Evolutionary conservation across 53 echinoderm and acorn worm species (phyloP), one percentile per base, ranked within the genome.

Genomic region (Zoroaster sp.): DNA sequence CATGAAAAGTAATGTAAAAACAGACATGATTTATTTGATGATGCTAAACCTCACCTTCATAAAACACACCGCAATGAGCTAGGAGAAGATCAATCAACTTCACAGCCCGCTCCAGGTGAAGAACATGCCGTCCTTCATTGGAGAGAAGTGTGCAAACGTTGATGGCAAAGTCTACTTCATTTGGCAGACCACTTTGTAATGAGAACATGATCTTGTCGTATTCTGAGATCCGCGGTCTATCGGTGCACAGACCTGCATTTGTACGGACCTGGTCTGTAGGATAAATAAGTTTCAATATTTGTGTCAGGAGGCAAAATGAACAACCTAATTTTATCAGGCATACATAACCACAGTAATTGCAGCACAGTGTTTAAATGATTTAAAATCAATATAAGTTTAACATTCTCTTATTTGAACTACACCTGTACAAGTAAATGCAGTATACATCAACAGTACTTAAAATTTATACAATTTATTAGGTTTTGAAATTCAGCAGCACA

Each of bases 101-200:
- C 5, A 94, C 92, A 1, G 91, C 95, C 35, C 90, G 91, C 77
- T 92, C 93, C 17, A 99, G 88, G 87, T 96, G 99, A 15, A 99
- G 91, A 40, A 99, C 94, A 44, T 99, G 99, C 49, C 93, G 89
- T 73, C 99, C 96, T 75, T 99, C 99, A 72, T 99, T 99, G 35
- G 99, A 99, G 5, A 99, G 90, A 72, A 99, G 79, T 0, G 99
- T 99, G 73, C 99, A 99, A 35, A 99, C 95, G 55, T 99, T 99
- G 89, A 99, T 91, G 40, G 99, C 95, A 77, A 99, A 99, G 94
- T 99, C 99, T 47, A 96, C 87, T 53, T 99, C 99, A 46, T 99
- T 99, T 21, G 99, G 99, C 20, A 99, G 93, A 51, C 99, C 96
- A 38, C 94, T 94, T 72, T 96, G 83, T 30, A 99, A 78, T 6